These are phyloP conservation scores for Diarsia dahlii DNA, from an alignment of 2,888 invertebrate species.

Conservation along the genomic window DNA sequence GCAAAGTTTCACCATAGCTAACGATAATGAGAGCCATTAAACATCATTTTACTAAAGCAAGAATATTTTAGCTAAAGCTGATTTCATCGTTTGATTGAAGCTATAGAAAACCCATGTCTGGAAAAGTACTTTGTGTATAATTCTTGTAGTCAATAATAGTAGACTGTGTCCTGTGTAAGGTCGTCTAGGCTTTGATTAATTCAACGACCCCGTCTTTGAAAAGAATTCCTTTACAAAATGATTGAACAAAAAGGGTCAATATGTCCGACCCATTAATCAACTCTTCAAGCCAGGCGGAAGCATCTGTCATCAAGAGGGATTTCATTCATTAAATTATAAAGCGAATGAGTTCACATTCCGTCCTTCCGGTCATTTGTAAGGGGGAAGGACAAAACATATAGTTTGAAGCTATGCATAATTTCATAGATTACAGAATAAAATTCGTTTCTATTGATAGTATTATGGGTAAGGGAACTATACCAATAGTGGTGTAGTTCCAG, in stretches of 20 bases:
- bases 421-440: constrained; percentile 9
- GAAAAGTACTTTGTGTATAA: neutral
- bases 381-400: constrained; percentile 51
- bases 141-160: constrained; percentile 8
- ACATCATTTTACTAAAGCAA: constrained; percentile 1
- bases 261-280: constrained; percentile 72
- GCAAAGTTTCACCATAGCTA: constrained; percentile 11
- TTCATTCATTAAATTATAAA: constrained; percentile 79
- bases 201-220: constrained; percentile 8
- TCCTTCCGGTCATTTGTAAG: constrained; percentile 67
- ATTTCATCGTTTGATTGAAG: constrained; percentile 9
- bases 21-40: neutral
- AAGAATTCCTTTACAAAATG: constrained; percentile 53
- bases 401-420: constrained; percentile 2
- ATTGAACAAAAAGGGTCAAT: constrained; percentile 63
- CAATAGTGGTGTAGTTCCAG: too few relatives aligned
- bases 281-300: constrained; percentile 77
- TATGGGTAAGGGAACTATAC: neutral
- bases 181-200: constrained; percentile 2
- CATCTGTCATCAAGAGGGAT: constrained; percentile 79
- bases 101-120: constrained; percentile 9
- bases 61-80: neutral
- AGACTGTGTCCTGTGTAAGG: neutral
- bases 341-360: constrained; percentile 69
- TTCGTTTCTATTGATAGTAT: neutral